Evolutionary conservation across 2,797 vertebrate species (phyloP), one percentile per base, ranked within the genome.

Genomic region (Labeo calbasu): DNA sequence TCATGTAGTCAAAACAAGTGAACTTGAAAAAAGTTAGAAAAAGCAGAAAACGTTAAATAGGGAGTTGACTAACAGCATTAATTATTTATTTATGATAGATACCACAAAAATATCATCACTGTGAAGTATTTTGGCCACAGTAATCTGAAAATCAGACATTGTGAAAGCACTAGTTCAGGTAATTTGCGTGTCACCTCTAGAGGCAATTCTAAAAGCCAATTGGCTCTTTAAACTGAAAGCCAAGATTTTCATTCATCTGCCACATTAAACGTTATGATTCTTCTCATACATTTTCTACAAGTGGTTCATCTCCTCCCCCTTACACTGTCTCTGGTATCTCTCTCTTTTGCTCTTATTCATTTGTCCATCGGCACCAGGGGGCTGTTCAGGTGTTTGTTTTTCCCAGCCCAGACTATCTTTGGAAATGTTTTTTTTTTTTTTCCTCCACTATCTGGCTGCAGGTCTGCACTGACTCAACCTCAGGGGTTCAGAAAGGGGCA

Each of bases 311-410:
- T 78, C 79, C 68, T 23, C 79, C 53, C 25, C 5, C 81, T 53
- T 79, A 59, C 81, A 75, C 43, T 55, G 79, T 81, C 81, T 57
- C 77, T 72, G 72, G 53, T 28, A 72, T 79, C 80, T 86, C 80
- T 81, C 69, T 69, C 83, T 84, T 55, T 77, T 78, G 25, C 85
- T 79, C 84, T 83, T 75, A 82, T 87, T 91, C 90, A 92, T 92
- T 92, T 91, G 89, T 88, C 91, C 89, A 89, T 88, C 88, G 75
- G 79, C 85, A 82, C 77, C 86, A 86, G 78, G 46, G 82, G 53
- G 73, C 53, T 85, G 87, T 40, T 88, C 23, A 83, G 88, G 89
- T 80, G 71, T 86, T 46, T 88, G 86, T 87, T 90, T 89, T 87
- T 87, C 87, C 83, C 84, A 87, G 83, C 87, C 88, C 86, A 77